phyloP scores from a whole-genome alignment of 2,113 vertebrate species.

The Lophochroa leadbeateri region DNA sequence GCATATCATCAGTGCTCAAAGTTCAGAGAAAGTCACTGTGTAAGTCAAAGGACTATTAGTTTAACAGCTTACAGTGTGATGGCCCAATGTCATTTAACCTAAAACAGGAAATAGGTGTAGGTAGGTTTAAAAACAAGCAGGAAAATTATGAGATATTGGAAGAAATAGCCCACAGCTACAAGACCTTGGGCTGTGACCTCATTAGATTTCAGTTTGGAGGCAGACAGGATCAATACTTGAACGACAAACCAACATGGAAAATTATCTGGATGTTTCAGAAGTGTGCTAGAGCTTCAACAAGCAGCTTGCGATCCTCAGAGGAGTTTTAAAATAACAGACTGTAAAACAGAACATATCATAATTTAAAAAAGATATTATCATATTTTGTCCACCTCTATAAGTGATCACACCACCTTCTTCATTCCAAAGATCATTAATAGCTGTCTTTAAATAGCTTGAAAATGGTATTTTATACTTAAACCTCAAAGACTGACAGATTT shows the following conservation, averaged over 20 bases:
- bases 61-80: background rate
- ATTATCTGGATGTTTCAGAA: background rate
- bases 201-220: background rate
- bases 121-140: background rate
- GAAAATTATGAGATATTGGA: background rate
- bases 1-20: background rate
- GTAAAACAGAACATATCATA: background rate
- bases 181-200: background rate
- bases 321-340: background rate
- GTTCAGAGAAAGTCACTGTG: background rate
- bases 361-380: background rate
- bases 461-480: background rate
- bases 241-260: background rate
- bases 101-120: background rate
- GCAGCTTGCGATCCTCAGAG: background rate
- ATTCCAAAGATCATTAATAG: background rate
- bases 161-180: background rate
- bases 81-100: background rate
- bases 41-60: background rate
- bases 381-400: background rate
- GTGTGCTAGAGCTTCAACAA: background rate
- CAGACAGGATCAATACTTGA: slow-evolving; percentile 4
- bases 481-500: background rate
- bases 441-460: background rate
- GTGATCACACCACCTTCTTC: background rate